phyloP scores from a whole-genome alignment of 2,113 vertebrate genomes.

The Siniperca chuatsi region DNA sequence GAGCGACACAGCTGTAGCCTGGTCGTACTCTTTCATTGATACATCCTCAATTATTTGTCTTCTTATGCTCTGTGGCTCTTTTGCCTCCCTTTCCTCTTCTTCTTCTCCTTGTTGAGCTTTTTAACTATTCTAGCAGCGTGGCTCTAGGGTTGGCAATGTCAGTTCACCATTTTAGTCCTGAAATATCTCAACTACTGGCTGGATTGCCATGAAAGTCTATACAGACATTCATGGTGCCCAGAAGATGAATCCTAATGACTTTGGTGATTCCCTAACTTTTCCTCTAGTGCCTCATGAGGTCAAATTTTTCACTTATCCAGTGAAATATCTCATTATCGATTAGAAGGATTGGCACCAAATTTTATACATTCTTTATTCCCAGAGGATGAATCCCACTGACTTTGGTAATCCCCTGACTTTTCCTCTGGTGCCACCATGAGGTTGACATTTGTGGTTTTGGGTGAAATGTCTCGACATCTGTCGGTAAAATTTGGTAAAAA shows the following conservation, averaged over 20 bases:
- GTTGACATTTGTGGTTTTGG: too few species aligned
- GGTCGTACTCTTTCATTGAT: not conserved
- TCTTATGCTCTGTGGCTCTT: too few species aligned
- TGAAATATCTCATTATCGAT: too few species aligned
- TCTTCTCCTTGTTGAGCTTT: not conserved
- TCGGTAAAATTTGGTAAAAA: not conserved
- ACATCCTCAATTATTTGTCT: not conserved
- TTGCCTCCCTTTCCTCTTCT: not conserved
- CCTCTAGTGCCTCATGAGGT: too few species aligned
- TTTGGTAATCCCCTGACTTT: not conserved
- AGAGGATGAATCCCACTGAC: not conserved
- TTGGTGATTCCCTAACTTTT: not conserved
- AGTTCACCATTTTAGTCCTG: too few species aligned
- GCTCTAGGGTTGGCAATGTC: too few species aligned
- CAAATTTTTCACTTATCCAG: too few species aligned
- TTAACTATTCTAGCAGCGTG: too few species aligned
- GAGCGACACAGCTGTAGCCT: not conserved
- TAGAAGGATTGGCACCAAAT: not conserved
- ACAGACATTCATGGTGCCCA: too few species aligned
- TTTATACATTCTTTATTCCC: not conserved
- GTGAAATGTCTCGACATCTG: not conserved
- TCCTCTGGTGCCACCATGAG: not conserved
- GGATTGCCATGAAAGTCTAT: too few species aligned
- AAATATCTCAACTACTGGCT: not conserved
- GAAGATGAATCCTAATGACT: not conserved